phyloP scores from a whole-genome alignment of 2,888 invertebrate genomes.

The Masnerella sp. region DNA sequence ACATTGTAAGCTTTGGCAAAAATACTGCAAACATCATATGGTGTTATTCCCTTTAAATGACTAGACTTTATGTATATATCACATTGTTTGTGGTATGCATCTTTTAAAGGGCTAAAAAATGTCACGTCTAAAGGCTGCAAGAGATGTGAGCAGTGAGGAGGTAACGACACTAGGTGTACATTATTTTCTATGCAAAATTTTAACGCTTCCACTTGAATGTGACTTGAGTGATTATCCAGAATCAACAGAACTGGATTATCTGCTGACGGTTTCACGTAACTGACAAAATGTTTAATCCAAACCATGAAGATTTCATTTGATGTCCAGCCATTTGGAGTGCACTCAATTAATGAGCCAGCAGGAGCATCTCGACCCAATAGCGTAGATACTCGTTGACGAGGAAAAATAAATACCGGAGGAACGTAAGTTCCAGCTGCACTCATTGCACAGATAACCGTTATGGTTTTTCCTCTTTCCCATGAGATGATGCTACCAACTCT shows the following conservation, averaged over 20 bases:
- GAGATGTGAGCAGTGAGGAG: constrained; percentile 51
- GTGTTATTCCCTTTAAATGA: constrained; percentile 16
- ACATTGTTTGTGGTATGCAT: constrained; percentile 36
- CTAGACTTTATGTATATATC: constrained; percentile 23
- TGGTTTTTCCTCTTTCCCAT: constrained; percentile 44
- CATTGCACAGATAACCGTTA: constrained; percentile 75
- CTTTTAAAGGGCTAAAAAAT: constrained; percentile 40
- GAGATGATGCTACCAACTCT: constrained; percentile 68
- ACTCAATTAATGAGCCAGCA: constrained; percentile 67
- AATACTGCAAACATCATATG: constrained; percentile 28
- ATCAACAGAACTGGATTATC: constrained; percentile 62
- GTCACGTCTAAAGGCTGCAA: constrained; percentile 52
- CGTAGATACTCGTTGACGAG: constrained; percentile 73
- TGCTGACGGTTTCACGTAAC: constrained; percentile 66
- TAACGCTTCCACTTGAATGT: constrained; percentile 7
- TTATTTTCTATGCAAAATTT: constrained; percentile 6
- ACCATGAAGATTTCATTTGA: constrained; percentile 18
- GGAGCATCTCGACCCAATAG: constrained; percentile 74
- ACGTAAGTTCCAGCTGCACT: constrained; percentile 73
- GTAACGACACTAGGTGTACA: constrained; percentile 37
- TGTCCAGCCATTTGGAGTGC: constrained; percentile 68
- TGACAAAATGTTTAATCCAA: constrained; percentile 64
- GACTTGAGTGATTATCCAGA: constrained; percentile 33
- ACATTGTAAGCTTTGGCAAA: constrained; percentile 8
- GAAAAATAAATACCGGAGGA: constrained; percentile 78